Evolutionary conservation across 2,888 invertebrate genomes (phyloP).

Genomic region (Ophion obscuratus): DNA sequence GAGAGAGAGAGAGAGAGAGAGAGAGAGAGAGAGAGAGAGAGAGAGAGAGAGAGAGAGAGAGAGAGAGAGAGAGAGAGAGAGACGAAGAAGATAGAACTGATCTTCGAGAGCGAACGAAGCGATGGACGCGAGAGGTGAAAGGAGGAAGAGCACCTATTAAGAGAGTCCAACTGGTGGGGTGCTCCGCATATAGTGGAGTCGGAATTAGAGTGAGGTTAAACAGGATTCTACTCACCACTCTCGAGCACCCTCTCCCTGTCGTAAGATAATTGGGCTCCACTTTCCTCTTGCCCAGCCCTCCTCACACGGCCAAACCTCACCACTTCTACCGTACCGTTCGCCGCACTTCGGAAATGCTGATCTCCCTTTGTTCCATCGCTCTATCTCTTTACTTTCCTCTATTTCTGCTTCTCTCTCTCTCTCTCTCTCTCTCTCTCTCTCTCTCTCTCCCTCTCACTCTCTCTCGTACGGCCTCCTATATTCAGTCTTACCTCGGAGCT

Average conservation of each 20-base stretch:
- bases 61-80: background rate
- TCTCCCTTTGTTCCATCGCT: conserved; percentile 38
- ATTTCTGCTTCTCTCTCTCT: conserved; percentile 20
- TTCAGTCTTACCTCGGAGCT: conserved; percentile 19
- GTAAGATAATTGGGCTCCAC: conserved; percentile 78
- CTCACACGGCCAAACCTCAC: conserved; percentile 32
- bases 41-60: background rate
- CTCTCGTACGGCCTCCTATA: conserved; percentile 3
- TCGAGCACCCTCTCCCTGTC: conserved; percentile 67
- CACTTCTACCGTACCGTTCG: conserved; percentile 20
- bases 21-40: conserved; percentile 4
- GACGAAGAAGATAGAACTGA: conserved; percentile 29
- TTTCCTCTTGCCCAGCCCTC: conserved; percentile 69
- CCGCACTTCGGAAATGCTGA: conserved; percentile 27
- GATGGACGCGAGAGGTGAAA: conserved; percentile 50
- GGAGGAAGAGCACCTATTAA: conserved; percentile 38
- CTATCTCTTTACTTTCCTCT: conserved; percentile 13
- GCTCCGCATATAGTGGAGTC: conserved; percentile 52
- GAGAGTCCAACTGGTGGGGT: conserved; percentile 51
- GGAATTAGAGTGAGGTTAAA: conserved; percentile 74
- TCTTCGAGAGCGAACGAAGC: conserved; percentile 44
- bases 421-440: background rate
- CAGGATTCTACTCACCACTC: conserved; percentile 74
- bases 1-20: background rate
- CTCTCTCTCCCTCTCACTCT: conserved; percentile 18